Evolutionary conservation across 37 sponge, comb jelly and placozoan species (phyloP).

Genomic region (Halisarca cf. caerulea): DNA sequence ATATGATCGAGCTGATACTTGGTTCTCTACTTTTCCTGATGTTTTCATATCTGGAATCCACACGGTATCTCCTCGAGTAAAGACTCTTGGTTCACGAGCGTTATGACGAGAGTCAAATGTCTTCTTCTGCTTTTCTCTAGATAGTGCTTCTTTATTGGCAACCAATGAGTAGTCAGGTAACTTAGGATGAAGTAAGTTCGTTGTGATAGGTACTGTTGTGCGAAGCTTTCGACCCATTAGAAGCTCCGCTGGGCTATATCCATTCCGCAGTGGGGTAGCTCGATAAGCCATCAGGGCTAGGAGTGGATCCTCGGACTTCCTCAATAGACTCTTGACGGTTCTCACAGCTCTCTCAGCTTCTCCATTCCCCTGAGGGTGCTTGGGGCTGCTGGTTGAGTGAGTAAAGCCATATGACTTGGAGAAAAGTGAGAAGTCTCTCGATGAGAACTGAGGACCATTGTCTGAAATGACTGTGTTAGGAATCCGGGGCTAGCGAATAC

Average conservation of each 20-base stretch:
- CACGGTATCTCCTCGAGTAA: slow-evolving; percentile 36
- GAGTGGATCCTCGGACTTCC: slow-evolving; percentile 22
- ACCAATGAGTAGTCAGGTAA: slow-evolving; percentile 19
- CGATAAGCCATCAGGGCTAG: slow-evolving; percentile 33
- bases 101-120: slow-evolving; percentile 18
- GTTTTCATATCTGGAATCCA: slow-evolving; percentile 25
- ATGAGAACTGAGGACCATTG: slow-evolving; percentile 28
- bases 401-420: slow-evolving; percentile 13
- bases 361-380: slow-evolving; percentile 40
- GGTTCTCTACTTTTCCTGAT: background rate
- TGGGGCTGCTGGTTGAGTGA: slow-evolving; percentile 37
- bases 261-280: slow-evolving; percentile 41
- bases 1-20: slow-evolving; percentile 24
- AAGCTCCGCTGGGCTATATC: slow-evolving; percentile 49
- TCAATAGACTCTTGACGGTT: slow-evolving; percentile 31
- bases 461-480: slow-evolving; percentile 26
- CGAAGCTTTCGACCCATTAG: slow-evolving; percentile 44
- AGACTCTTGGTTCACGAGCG: background rate
- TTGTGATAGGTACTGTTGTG: slow-evolving; percentile 15
- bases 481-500: slow-evolving; percentile 36
- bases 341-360: slow-evolving; percentile 47
- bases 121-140: background rate
- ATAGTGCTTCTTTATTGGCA: background rate
- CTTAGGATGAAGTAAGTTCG: background rate
- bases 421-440: background rate